Conservation (phyloP, 2,113 vertebrate genomes). For the Variabilichromis moorii region DNA sequence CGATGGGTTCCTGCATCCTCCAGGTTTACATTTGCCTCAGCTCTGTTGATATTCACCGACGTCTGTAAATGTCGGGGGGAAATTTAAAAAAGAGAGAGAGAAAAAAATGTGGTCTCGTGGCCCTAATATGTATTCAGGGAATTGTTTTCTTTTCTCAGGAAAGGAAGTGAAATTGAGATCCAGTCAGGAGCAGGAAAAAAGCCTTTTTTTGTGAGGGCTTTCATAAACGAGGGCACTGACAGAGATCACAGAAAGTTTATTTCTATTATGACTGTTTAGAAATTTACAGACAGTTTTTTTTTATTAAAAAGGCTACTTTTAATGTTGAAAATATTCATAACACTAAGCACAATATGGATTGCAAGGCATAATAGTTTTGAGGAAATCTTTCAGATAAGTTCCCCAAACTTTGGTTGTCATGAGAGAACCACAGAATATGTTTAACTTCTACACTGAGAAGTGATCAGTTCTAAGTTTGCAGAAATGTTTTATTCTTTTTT, state of each 20-base stretch:
- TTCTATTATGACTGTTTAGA: neutral
- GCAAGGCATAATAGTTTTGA: neutral
- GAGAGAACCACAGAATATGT: neutral
- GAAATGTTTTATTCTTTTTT: neutral
- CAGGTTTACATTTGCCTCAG: slow-evolving; percentile 30
- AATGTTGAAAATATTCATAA: neutral
- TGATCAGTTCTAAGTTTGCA: neutral
- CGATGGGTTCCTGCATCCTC: slow-evolving; percentile 3
- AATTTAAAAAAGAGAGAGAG: neutral
- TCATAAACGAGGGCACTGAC: slow-evolving; percentile 13
- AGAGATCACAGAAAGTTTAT: neutral
- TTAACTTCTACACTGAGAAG: neutral
- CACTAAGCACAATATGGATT: neutral
- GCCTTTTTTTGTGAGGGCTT: neutral
- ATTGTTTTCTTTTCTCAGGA: slow-evolving; percentile 19
- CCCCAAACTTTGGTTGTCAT: neutral
- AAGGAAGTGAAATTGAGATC: slow-evolving; percentile 49
- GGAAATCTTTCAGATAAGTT: neutral
- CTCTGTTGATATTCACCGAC: slow-evolving; percentile 16
- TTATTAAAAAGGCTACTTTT: neutral
- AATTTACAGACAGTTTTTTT: neutral
- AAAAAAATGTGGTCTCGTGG: neutral
- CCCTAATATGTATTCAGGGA: neutral
- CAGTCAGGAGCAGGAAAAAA: neutral
- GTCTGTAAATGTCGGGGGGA: neutral